Percentiles rank a stretch among this genome's conserved stretches.
Evolutionary conservation across 2,113 vertebrate species (phyloP).

Genomic region (Mastomys natalensis): DNA sequence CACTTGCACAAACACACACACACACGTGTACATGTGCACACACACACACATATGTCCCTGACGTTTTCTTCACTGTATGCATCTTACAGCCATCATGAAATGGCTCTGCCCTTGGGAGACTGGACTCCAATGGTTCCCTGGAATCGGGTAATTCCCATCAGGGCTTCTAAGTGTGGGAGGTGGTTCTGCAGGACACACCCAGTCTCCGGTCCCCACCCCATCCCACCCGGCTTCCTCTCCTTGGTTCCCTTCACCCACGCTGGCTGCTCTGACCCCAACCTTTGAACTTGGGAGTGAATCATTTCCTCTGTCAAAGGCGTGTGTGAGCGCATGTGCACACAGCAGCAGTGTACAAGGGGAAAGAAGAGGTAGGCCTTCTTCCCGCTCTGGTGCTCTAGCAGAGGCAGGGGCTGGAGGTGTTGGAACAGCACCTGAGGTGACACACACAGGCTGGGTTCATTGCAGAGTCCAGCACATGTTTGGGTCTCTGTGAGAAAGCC

Average conservation of each 20-base stretch:
- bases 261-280: conserved; percentile 26
- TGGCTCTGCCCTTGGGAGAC: background rate
- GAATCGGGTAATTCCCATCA: accelerated
- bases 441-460: too few relatives aligned
- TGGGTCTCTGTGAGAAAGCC: background rate
- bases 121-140: accelerated
- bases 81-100: background rate
- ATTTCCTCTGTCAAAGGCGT: conserved; percentile 54
- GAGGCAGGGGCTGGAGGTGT: background rate
- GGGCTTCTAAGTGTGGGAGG: background rate
- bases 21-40: accelerated
- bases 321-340: accelerated
- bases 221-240: conserved; percentile 1
- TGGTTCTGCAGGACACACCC: background rate
- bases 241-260: background rate
- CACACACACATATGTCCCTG: background rate
- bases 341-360: background rate
- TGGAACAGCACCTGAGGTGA: background rate
- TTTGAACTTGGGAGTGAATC: conserved; percentile 45
- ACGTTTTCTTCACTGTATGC: background rate
- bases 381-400: background rate
- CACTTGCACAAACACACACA: accelerated
- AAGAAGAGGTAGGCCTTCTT: background rate
- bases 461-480: background rate
- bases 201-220: background rate